Evolutionary conservation across 2,113 vertebrate species (phyloP).

Genomic region (Bettongia penicillata): DNA sequence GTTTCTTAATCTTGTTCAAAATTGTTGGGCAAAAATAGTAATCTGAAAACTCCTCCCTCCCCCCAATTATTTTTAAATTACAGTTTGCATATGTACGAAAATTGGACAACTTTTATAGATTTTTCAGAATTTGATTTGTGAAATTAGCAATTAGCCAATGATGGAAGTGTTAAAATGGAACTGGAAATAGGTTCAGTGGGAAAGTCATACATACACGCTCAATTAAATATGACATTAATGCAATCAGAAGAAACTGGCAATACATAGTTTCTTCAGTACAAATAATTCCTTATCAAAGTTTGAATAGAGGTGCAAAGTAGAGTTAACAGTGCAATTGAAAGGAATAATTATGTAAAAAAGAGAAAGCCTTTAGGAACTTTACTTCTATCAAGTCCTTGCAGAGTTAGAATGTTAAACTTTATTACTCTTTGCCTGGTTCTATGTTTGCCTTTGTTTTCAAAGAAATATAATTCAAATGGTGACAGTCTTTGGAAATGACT

Average conservation of each 20-base stretch:
- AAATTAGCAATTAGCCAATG: not conserved
- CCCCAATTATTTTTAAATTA: not conserved
- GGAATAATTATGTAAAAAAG: not conserved
- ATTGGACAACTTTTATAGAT: not conserved
- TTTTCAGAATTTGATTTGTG: not conserved
- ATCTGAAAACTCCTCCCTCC: not conserved
- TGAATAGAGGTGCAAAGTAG: not conserved
- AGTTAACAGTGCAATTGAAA: not conserved
- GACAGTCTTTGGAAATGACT: not conserved
- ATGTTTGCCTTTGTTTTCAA: not conserved
- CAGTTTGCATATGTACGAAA: not conserved
- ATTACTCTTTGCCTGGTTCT: not conserved
- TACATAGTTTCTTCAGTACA: not conserved
- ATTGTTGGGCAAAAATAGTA: not conserved
- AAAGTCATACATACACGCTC: not conserved
- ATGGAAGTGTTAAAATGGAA: slow-evolving; percentile 17
- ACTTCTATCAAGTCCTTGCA: not conserved
- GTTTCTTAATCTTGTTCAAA: not conserved
- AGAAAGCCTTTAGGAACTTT: slow-evolving; percentile 21
- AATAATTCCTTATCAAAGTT: not conserved
- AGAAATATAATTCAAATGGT: not conserved
- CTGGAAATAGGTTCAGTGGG: not conserved
- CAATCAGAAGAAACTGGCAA: not conserved
- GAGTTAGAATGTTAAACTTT: not conserved
- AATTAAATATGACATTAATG: not conserved